Conservation (phyloP, 2,113 vertebrate species). For the Planiliza haematocheilus region DNA sequence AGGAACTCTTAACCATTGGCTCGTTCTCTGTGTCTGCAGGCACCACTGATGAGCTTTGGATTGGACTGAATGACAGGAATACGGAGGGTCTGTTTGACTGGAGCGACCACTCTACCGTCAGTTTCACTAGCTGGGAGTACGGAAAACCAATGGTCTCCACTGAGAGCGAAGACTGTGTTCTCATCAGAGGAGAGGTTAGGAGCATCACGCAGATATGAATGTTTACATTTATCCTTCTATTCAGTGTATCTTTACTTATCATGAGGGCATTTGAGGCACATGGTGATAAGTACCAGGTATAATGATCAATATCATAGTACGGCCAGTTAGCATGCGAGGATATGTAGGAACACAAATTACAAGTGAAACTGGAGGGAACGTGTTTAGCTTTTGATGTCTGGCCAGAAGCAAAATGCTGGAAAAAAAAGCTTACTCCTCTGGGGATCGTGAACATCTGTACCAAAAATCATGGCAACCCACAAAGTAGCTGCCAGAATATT, state of each 20-base stretch:
- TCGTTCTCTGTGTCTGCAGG: constrained; percentile 71
- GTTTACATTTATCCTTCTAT: not conserved
- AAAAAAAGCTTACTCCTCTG: not conserved
- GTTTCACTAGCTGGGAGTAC: constrained; percentile 88
- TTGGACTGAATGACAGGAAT: constrained; percentile 91
- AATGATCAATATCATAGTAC: too few relatives aligned
- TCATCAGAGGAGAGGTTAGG: constrained; percentile 90
- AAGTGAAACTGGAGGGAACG: too few relatives aligned
- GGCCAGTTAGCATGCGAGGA: too few relatives aligned
- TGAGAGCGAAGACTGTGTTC: constrained; percentile 87
- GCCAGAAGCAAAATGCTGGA: too few relatives aligned
- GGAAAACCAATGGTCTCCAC: constrained; percentile 85
- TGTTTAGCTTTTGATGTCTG: too few relatives aligned
- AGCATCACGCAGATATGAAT: not conserved
- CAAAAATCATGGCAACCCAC: not conserved
- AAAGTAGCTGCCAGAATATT: not conserved
- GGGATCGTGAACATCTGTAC: too few relatives aligned
- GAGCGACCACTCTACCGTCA: constrained; percentile 89
- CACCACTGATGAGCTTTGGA: constrained; percentile 89
- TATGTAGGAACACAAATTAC: too few relatives aligned
- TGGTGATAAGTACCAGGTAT: too few relatives aligned
- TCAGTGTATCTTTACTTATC: not conserved
- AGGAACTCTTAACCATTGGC: too few relatives aligned
- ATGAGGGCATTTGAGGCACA: not conserved
- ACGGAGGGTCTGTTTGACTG: constrained; percentile 93